phyloP scores from a whole-genome alignment of 1,140 invertebrate species.

The Leguminivora glycinivorella region DNA sequence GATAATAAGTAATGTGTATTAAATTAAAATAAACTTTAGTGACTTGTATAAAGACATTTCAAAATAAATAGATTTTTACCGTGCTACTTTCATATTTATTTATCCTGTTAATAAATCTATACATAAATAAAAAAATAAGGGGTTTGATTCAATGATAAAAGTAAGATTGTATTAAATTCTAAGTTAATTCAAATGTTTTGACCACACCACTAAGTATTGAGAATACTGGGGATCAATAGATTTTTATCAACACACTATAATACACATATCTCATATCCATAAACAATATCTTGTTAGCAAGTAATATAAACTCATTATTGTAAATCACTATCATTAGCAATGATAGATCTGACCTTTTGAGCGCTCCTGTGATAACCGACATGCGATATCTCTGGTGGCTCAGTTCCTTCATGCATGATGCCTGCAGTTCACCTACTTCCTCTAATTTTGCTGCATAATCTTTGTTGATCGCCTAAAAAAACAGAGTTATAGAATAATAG shows the following conservation, averaged over 20 bases:
- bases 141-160: too few species aligned
- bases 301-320: neutral
- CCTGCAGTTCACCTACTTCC: conserved; percentile 89
- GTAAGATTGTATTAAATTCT: too few species aligned
- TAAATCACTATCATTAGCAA: conserved; percentile 25
- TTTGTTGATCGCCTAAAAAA: conserved; percentile 86
- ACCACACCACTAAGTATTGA: too few species aligned
- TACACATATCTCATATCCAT: neutral
- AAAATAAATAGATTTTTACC: too few species aligned
- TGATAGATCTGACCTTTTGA: conserved; percentile 85
- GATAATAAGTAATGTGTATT: neutral
- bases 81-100: too few species aligned
- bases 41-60: too few species aligned
- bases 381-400: conserved; percentile 94
- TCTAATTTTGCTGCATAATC: conserved; percentile 91
- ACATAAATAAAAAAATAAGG: too few species aligned
- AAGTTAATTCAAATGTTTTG: too few species aligned
- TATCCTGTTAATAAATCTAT: too few species aligned
- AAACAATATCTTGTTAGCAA: neutral
- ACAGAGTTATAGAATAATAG: conserved; percentile 30
- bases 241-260: neutral
- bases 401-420: conserved; percentile 92
- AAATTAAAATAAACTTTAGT: neutral
- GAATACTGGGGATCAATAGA: too few species aligned
- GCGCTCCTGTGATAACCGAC: conserved; percentile 86